phyloP scores from a whole-genome alignment of 1,140 invertebrate genomes.

The Penaeus japonicus region DNA sequence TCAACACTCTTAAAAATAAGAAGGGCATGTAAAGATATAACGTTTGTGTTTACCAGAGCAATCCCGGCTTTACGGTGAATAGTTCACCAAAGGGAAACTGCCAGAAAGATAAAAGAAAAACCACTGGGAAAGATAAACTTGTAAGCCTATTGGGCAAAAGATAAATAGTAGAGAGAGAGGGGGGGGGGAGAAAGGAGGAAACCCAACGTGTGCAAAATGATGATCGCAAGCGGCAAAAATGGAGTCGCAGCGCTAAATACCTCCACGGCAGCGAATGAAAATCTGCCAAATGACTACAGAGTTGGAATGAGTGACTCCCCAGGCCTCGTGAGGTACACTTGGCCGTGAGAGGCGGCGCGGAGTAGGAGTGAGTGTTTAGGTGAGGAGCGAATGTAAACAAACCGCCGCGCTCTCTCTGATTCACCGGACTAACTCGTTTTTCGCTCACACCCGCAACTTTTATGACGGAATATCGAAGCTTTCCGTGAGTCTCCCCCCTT shows the following conservation, averaged over 20 bases:
- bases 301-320: no score
- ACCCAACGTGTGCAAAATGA: background rate
- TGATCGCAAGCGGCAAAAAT: background rate
- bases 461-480: background rate
- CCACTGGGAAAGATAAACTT: background rate
- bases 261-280: no score
- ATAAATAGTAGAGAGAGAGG: background rate
- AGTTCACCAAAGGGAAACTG: no score
- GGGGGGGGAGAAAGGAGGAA: background rate
- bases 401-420: background rate
- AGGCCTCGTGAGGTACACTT: no score
- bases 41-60: no score
- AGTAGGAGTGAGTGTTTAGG: background rate
- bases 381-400: background rate
- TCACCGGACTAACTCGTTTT: background rate
- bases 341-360: no score
- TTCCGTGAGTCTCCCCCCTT: background rate
- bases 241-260: background rate
- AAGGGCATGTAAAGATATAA: no score
- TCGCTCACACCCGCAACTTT: background rate
- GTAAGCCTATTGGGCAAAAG: background rate
- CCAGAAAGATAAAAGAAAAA: background rate
- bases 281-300: no score
- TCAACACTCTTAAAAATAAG: no score
- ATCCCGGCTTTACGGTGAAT: no score